Evolutionary conservation across 1,140 invertebrate genomes (phyloP).

Genomic region (Zaprionus lachaisei): DNA sequence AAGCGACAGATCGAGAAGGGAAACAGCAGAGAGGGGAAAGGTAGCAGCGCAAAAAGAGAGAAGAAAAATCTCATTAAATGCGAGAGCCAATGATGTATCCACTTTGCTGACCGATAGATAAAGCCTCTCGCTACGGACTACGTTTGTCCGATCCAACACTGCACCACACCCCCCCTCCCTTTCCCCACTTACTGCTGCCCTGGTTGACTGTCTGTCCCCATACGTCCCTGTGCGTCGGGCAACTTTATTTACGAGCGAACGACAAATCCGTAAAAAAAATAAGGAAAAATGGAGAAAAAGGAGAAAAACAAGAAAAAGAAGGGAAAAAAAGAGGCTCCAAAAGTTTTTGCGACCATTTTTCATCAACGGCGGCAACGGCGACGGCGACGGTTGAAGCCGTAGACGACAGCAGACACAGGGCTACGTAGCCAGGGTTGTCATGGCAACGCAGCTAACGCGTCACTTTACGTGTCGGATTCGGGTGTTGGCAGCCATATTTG

Average conservation of each 20-base stretch:
- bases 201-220: not conserved
- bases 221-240: not conserved
- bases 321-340: constrained; percentile 33
- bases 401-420: no score
- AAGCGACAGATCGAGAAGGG: constrained; percentile 1
- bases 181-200: not conserved
- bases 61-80: constrained; percentile 52
- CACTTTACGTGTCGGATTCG: constrained; percentile 84
- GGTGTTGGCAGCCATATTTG: constrained; percentile 84
- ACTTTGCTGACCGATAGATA: constrained; percentile 51
- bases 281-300: constrained; percentile 4
- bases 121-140: not conserved
- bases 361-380: not conserved
- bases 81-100: constrained; percentile 48
- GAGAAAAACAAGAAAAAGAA: constrained; percentile 26
- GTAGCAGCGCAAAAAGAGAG: not conserved
- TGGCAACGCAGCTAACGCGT: constrained; percentile 81
- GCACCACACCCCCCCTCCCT: not conserved
- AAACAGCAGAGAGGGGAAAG: not conserved
- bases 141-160: not conserved
- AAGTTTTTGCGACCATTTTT: constrained; percentile 45
- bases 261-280: constrained; percentile 36
- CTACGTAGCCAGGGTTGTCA: constrained; percentile 64
- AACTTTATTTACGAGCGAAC: constrained; percentile 49
- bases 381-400: no score